Percentiles rank a stretch among this genome's conserved stretches.
phyloP scores from a whole-genome alignment of 2,113 vertebrate genomes.

The Emberiza fucata region DNA sequence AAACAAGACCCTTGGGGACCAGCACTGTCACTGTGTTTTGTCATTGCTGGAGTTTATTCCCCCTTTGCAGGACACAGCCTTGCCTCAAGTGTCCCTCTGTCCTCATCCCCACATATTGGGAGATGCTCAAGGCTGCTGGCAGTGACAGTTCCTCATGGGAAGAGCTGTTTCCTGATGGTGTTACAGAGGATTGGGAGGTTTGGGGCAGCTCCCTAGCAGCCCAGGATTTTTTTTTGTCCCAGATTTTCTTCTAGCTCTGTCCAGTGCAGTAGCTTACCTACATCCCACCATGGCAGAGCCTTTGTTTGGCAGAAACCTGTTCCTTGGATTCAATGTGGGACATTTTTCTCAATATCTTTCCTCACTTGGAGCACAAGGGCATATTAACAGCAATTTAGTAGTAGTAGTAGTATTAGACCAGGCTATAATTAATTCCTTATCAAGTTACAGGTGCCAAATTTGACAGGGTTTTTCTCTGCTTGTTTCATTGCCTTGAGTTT shows the following conservation, averaged over 20 bases:
- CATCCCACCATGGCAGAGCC: not conserved
- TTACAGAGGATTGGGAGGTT: not conserved
- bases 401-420: not conserved
- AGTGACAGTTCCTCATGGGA: not conserved
- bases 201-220: not conserved
- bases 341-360: not conserved
- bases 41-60: not conserved
- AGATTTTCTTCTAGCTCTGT: not conserved
- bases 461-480: not conserved
- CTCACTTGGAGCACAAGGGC: not conserved
- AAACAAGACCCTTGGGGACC: not conserved
- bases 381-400: not conserved
- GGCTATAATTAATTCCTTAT: slow-evolving; percentile 8
- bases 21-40: not conserved
- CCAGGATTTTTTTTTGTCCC: not conserved
- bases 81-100: not conserved
- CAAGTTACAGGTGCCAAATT: not conserved
- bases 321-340: not conserved
- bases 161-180: not conserved
- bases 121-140: not conserved
- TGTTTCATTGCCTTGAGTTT: not conserved
- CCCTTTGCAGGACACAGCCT: not conserved
- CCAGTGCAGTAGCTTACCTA: not conserved
- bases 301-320: not conserved
- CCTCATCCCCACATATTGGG: not conserved